These are phyloP conservation scores for Zenarchopterus dispar DNA, from an alignment of 2,797 vertebrate genomes.

Conservation along the genomic window DNA sequence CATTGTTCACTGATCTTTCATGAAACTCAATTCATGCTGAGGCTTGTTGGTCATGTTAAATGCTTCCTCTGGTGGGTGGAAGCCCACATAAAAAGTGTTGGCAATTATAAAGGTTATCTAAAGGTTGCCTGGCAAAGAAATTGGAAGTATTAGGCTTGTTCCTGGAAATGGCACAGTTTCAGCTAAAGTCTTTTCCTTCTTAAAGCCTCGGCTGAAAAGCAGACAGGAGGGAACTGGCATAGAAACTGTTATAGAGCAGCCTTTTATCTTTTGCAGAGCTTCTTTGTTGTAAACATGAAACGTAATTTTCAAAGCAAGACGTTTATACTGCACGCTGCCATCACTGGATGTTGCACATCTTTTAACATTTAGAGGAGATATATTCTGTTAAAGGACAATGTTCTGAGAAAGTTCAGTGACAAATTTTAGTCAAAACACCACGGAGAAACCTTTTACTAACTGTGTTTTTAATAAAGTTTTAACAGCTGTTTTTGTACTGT, in stretches of 20 bases:
- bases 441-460: too few relatives aligned
- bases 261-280: not conserved
- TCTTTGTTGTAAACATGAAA: not conserved
- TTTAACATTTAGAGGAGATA: too few relatives aligned
- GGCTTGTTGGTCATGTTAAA: constrained; percentile 21
- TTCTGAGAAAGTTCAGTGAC: too few relatives aligned
- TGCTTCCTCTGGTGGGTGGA: constrained; percentile 14
- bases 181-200: constrained; percentile 1
- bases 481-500: too few relatives aligned
- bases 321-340: too few relatives aligned
- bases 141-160: constrained; percentile 32
- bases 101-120: constrained; percentile 38
- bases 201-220: not conserved
- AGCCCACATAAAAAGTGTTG: constrained; percentile 20
- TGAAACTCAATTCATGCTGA: constrained; percentile 35
- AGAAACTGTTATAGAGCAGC: not conserved
- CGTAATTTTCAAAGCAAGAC: too few relatives aligned
- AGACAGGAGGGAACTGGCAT: not conserved
- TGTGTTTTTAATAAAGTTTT: too few relatives aligned
- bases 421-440: too few relatives aligned
- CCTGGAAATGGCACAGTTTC: constrained; percentile 14
- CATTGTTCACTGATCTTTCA: constrained; percentile 38
- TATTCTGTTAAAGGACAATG: too few relatives aligned
- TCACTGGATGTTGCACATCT: too few relatives aligned
- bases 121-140: constrained; percentile 36